Conservation (phyloP, 2,113 vertebrate species). For the Hydrolagus affinis region DNA sequence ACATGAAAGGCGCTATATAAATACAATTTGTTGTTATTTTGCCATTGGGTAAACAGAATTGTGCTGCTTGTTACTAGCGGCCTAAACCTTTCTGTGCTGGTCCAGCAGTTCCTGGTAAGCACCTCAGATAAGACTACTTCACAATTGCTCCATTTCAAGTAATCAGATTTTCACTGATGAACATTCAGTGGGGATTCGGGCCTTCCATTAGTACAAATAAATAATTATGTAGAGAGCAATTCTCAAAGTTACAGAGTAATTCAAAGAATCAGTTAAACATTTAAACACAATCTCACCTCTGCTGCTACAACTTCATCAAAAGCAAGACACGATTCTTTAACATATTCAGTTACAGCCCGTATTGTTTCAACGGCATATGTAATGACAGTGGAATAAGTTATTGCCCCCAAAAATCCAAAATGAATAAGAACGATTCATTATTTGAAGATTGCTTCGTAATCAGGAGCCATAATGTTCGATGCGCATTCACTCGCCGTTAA, state of each 20-base stretch:
- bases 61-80: not conserved
- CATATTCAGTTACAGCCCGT: not conserved
- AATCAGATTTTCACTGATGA: not conserved
- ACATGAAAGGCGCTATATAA: too few relatives aligned
- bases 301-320: not conserved
- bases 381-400: not conserved
- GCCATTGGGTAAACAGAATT: conserved; percentile 15
- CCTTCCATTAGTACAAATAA: conserved; percentile 2
- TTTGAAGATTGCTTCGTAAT: not conserved
- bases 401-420: not conserved
- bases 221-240: conserved; percentile 22
- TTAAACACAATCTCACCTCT: not conserved
- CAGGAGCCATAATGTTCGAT: not conserved
- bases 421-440: not conserved
- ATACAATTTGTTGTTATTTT: too few relatives aligned
- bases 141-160: not conserved
- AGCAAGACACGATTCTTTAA: not conserved
- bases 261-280: not conserved
- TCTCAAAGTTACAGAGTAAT: not conserved
- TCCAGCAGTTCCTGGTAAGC: conserved; percentile 8
- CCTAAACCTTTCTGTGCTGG: not conserved
- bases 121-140: not conserved
- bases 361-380: not conserved
- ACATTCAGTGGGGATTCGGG: not conserved
- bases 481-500: not conserved